Evolutionary conservation across 2,113 vertebrate species (phyloP).

Genomic region (Dascyllus trimaculatus): DNA sequence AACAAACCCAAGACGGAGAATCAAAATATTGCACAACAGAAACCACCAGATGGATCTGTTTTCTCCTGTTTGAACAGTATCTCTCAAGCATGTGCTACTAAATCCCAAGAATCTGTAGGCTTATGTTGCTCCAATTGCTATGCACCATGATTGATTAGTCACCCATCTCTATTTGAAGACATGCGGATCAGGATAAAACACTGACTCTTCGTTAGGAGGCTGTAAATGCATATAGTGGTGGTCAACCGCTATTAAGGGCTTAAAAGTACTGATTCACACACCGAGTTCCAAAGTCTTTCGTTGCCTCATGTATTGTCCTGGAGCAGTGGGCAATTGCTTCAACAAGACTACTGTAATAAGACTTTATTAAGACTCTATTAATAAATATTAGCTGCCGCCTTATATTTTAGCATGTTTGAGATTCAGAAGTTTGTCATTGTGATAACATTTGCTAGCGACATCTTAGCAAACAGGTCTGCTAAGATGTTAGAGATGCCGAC

Average conservation of each 20-base stretch:
- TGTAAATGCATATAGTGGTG: background rate
- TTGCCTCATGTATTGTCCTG: too few species aligned
- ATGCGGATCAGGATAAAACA: slow-evolving; percentile 17
- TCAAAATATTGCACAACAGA: background rate
- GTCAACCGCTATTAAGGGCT: background rate
- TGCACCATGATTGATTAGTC: slow-evolving; percentile 36
- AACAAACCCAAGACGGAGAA: background rate
- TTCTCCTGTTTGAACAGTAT: slow-evolving; percentile 38
- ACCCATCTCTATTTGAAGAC: slow-evolving; percentile 11
- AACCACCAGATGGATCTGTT: slow-evolving; percentile 37
- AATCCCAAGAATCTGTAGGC: slow-evolving; percentile 37
- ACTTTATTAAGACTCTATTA: background rate
- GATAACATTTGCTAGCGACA: background rate
- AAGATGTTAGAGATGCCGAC: background rate
- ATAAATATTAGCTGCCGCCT: background rate
- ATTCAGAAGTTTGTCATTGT: background rate
- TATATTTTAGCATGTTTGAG: background rate
- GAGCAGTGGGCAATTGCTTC: background rate
- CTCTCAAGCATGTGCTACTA: slow-evolving; percentile 32
- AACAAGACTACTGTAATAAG: too few species aligned
- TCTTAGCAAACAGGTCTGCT: too few species aligned
- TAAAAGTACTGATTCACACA: background rate
- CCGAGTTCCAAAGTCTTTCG: background rate
- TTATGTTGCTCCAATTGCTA: slow-evolving; percentile 24
- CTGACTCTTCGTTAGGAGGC: slow-evolving; percentile 1